These are phyloP conservation scores for Drosophila equinoxialis DNA, from an alignment of 1,140 invertebrate species.

Conservation along the genomic window DNA sequence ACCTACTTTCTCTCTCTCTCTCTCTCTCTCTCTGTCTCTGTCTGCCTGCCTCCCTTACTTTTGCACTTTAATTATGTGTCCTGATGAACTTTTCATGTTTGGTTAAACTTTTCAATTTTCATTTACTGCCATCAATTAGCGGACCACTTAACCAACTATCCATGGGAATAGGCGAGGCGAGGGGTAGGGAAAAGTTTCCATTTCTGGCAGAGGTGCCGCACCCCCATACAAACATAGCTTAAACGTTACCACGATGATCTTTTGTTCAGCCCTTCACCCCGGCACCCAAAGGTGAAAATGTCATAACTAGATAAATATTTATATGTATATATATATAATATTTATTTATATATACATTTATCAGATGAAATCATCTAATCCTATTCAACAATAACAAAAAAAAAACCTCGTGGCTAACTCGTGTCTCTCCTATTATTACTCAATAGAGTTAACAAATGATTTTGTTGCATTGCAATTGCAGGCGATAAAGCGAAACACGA, in stretches of 20 bases:
- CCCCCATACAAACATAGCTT: not conserved
- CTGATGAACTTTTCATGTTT: slow-evolving; percentile 22
- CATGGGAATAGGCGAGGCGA: not conserved
- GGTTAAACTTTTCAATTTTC: slow-evolving; percentile 20
- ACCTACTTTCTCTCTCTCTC: too few species aligned
- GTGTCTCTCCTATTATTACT: slow-evolving; percentile 16
- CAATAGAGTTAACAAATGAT: slow-evolving; percentile 24
- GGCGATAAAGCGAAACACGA: slow-evolving; percentile 67
- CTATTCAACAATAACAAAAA: not conserved
- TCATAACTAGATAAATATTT: slow-evolving; percentile 1
- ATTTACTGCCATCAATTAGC: slow-evolving; percentile 11
- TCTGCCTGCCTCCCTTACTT: too few species aligned
- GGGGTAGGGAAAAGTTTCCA: not conserved
- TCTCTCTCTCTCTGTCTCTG: too few species aligned
- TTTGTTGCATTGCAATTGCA: slow-evolving; percentile 28
- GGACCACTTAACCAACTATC: not conserved
- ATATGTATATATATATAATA: not conserved
- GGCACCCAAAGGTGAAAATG: not conserved
- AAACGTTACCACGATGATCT: not conserved
- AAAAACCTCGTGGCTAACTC: slow-evolving; percentile 1
- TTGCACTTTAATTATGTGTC: slow-evolving; percentile 3
- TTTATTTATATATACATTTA: not conserved
- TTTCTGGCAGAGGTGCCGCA: not conserved
- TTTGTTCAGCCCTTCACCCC: not conserved
- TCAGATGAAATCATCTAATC: not conserved